Base-by-base conservation (phyloP, 35 echinoderm and acorn worm species). In the Diadema setosum region DNA sequence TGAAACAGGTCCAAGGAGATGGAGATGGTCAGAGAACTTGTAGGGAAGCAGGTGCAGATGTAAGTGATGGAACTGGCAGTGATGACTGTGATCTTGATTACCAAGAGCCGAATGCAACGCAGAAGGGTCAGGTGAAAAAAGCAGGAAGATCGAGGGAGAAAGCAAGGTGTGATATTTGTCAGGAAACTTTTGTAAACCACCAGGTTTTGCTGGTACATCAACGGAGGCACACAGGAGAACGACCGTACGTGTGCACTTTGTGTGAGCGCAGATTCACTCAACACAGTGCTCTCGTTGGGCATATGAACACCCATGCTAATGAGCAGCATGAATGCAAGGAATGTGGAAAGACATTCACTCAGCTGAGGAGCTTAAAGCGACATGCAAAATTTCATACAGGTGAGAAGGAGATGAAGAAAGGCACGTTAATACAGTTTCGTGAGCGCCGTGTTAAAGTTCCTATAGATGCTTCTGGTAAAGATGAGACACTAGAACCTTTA, bases 381-480 rank as follows among this genome's bases (percentile, higher is more conserved):
- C 83, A 85, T 65, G 17, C 45, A 7, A 85, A 63, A 41, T 61
- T 18, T 11, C 83, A 85, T 39, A 85, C 83, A n/a, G 55, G 55
- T 42, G 83, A 85, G n/a, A 15, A 34, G 20, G 31, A 26, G 15
- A 61, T 65, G 46, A 63, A 60, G 45, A 34, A 36, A 26, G 37
- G 34, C 44, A 18, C 33, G 5, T 78, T 41, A 15, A 23, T 7
- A 78, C 12, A 4, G 7, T 44, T 17, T 21, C 39, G n/a, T 78
- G 0, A 78, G 21, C 24, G 39, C 44, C 24, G 9, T 24, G 40
- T 78, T 15, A 44, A 36, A 78, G 39, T 78, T 78, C 34, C 36
- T 67, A 29, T 33, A 16, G 63, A 12, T 2, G 30, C 37, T 12
- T 67, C 63, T 67, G 21, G 37, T 4, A 67, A 8, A 29, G 63